Base-by-base conservation (phyloP, 2,888 invertebrate genomes). In the Xestia xanthographa region DNA sequence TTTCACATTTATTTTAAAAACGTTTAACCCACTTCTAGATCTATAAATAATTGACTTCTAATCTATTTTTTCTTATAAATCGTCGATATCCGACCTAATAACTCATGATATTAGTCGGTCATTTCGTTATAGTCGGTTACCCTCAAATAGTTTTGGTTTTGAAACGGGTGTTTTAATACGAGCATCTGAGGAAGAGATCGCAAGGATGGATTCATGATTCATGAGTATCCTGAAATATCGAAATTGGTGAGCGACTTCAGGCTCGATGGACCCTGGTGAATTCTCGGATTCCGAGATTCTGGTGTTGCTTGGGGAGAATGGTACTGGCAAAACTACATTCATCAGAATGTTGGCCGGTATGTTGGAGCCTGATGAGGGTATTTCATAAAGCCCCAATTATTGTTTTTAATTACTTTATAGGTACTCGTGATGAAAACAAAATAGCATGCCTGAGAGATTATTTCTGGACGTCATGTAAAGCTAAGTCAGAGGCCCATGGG, bases 281-380 rank as follows among this genome's bases (percentile, higher is more conserved):
- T 99, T 99, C 95, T 99, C 99, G 22, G 99, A 99, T 95, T 99
- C 99, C 0, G 99, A 99, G 96, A 99, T 99, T 94, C 97, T 99
- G 91, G 99, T 99, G 17, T 97, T 99, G 92, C 97, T 99, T 79
- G 98, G 98, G 58, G 99, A 99, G 94, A 99, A 99, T 94, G 99
- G 99, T 84, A 99, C 99, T 41, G 99, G 99, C 66, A 99, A 99
- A 96, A 99, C 99, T 0, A 99, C 99, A 12, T 99, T 99, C 93
- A 99, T 99, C 91, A 97, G 99, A 91, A 99, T 99, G 99, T 97
- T 99, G 92, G 99, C 99, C 89, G 99, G 99, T 70, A 98, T 99
- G 92, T 97, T 99, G 91, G 97, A 98, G 88, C 98, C 99, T 1
- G 99, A 99, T 96, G 98, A 97, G 87, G 97, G 97, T 93, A 63